Conservation (phyloP, 2,797 vertebrate species). For the Bufotes viridis region DNA sequence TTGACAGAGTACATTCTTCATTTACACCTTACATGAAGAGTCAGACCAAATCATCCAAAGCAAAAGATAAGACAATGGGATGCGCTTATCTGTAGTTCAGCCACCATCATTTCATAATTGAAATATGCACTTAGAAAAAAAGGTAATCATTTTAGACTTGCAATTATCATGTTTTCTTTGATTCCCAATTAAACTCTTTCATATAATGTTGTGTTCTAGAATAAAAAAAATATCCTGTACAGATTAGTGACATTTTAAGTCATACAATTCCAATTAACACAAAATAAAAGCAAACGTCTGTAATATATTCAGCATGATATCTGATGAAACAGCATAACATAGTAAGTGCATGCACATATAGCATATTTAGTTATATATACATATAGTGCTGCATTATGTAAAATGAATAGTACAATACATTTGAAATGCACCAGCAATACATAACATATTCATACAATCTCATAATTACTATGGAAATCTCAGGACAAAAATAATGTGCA, state of each 20-base stretch:
- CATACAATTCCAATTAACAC: slow-evolving; percentile 29
- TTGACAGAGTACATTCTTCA: slow-evolving; percentile 34
- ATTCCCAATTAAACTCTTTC: slow-evolving; percentile 24
- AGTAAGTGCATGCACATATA: too few species aligned
- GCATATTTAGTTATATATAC: too few species aligned
- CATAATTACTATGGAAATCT: too few species aligned
- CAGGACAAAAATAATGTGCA: too few species aligned
- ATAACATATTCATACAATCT: too few species aligned
- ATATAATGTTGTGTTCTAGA: neutral
- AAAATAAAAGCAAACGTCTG: neutral
- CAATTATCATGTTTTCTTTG: slow-evolving; percentile 33
- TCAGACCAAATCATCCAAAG: neutral
- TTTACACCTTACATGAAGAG: slow-evolving; percentile 30
- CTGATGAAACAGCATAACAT: neutral
- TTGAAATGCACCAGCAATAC: too few species aligned
- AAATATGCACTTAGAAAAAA: slow-evolving; percentile 14
- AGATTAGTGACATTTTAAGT: slow-evolving; percentile 6
- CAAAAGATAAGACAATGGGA: slow-evolving; percentile 24
- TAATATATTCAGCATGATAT: neutral
- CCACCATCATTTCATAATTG: slow-evolving; percentile 6
- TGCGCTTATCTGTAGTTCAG: slow-evolving; percentile 23
- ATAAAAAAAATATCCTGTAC: neutral
- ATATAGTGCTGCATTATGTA: too few species aligned
- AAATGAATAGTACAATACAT: too few species aligned
- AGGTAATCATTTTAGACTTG: slow-evolving; percentile 14